Base-by-base conservation (phyloP, 2,797 vertebrate genomes). In the Lophura swinhoii region DNA sequence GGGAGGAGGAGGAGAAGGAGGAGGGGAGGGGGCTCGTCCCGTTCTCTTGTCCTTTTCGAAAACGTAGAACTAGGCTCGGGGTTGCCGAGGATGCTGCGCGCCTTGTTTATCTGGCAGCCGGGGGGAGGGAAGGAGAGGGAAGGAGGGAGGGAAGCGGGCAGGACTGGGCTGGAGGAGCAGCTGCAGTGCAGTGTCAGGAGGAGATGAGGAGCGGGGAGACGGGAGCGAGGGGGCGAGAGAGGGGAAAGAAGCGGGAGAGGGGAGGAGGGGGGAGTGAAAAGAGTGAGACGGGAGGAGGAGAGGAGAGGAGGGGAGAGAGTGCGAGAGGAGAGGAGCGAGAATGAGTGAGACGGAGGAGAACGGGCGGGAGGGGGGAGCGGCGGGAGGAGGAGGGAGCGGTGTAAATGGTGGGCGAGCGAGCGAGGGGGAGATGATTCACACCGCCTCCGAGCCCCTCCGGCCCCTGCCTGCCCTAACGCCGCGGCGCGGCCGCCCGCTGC, bases 141-240 rank as follows among this genome's bases (percentile, higher is more conserved):
- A 90, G 86, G 92, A 88, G 93, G 93, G 94, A 94, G 93, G 88
- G 91, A 91, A 88, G 78, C 70, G 80, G 88, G 86, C 67, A 93
- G 93, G 91, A 95, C 79, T 85, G 74, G 92, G 91, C 86, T 92
- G 84, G 94, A 93, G 88, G 93, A 97, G 97, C 97, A 96, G 97
- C 97, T 98, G 97, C 97, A 97, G 96, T 97, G 97, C 97, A 96
- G 97, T 94, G 97, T 97, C 97, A 93, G 94, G 93, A 82, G 95
- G 90, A 95, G 95, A 91, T 64, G 95, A 94, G 92, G 87, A 91
- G 95, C 84, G 95, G 93, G 96, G 83, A 95, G 95, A 94, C 91
- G 92, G 95, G 90, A 93, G 82, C 79, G 74, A 91, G 74, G 59
- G 48, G 88, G 93, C 76, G 84, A 90, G 51, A 51, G 24, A 29